Conservation (phyloP, 2,888 invertebrate genomes). For the Operophtera brumata region DNA sequence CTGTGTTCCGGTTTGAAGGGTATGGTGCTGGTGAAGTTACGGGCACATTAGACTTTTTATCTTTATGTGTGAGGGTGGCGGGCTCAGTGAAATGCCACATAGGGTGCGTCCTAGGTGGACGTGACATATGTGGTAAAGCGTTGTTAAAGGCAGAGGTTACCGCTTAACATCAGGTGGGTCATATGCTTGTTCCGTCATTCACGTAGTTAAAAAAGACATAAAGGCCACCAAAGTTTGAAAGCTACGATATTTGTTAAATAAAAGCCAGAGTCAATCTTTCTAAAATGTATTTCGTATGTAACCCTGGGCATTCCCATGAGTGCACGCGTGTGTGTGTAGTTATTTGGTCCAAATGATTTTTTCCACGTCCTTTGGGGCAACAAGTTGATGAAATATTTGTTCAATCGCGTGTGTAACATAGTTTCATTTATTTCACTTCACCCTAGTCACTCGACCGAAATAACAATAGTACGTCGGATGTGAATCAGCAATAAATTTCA, state of each 20-base stretch:
- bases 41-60: too few species aligned
- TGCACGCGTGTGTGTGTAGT: constrained; percentile 30
- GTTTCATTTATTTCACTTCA: constrained; percentile 79
- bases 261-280: not conserved
- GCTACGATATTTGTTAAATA: not conserved
- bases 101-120: too few species aligned
- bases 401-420: constrained; percentile 75
- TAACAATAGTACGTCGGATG: constrained; percentile 68
- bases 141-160: too few species aligned
- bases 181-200: too few species aligned
- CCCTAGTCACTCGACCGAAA: constrained; percentile 70
- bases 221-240: too few species aligned
- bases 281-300: constrained; percentile 3
- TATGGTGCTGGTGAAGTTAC: too few species aligned
- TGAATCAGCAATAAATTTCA: constrained; percentile 73
- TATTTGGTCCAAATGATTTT: constrained; percentile 53
- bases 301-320: constrained; percentile 41
- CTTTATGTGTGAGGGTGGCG: too few species aligned
- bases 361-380: constrained; percentile 64
- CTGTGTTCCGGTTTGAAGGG: too few species aligned
- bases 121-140: too few species aligned
- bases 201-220: too few species aligned
- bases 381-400: constrained; percentile 78
- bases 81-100: too few species aligned
- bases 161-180: too few species aligned